Conservation (phyloP, 2,113 vertebrate species). For the Sinocyclocheilus anophthalmus region DNA sequence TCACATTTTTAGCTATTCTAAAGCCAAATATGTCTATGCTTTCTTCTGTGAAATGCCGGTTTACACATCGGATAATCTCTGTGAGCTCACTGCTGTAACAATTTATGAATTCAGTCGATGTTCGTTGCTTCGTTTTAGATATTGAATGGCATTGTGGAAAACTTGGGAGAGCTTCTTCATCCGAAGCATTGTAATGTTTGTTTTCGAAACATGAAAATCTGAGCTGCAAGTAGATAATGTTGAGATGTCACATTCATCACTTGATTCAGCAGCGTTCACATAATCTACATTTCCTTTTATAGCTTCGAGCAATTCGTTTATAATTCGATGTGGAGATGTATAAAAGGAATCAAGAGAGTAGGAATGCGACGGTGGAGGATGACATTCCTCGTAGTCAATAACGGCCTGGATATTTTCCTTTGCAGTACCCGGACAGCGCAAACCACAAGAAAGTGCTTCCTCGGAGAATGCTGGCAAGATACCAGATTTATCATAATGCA, state of each 20-base stretch:
- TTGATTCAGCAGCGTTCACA: not conserved
- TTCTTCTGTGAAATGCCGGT: not conserved
- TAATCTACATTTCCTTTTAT: not conserved
- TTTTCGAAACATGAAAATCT: constrained; percentile 1
- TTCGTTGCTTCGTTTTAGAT: not conserved
- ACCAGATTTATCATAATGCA: not conserved
- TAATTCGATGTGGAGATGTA: not conserved
- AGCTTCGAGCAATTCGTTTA: not conserved
- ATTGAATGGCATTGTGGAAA: not conserved
- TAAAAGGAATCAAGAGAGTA: not conserved
- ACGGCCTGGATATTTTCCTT: not conserved
- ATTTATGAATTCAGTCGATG: not conserved
- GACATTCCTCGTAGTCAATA: not conserved
- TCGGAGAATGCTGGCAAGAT: not conserved
- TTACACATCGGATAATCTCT: not conserved
- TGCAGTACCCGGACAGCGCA: not conserved
- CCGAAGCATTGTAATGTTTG: not conserved
- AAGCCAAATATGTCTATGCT: not conserved
- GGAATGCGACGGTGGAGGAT: rapidly evolving
- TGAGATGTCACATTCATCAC: not conserved
- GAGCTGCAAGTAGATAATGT: not conserved
- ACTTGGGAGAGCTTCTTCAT: not conserved
- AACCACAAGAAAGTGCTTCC: not conserved
- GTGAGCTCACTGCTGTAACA: not conserved
- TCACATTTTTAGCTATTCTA: not conserved